Evolutionary conservation across 2,797 vertebrate genomes (phyloP).

Genomic region (Darevskia nairensis): DNA sequence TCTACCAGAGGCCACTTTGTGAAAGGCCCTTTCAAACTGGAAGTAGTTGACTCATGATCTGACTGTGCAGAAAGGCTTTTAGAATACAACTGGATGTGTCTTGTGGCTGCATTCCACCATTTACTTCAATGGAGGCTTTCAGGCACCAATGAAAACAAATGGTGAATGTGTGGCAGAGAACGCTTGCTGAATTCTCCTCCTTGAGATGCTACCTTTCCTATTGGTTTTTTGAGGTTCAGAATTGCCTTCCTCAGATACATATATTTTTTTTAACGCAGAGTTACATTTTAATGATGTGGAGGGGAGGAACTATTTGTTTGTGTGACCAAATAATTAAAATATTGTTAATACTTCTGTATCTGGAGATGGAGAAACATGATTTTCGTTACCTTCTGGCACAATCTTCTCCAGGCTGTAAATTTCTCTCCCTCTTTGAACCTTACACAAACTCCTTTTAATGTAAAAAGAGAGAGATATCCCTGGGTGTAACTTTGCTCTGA

Average conservation of each 20-base stretch:
- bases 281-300: constrained; percentile 15
- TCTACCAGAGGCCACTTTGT: not conserved
- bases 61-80: not conserved
- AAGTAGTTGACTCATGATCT: not conserved
- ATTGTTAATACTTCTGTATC: constrained; percentile 10
- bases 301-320: constrained; percentile 17
- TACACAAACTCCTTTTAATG: constrained; percentile 41
- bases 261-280: constrained; percentile 1
- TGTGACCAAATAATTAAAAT: constrained; percentile 35
- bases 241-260: not conserved
- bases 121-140: not conserved
- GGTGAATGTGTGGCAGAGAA: not conserved
- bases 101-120: not conserved
- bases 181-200: not conserved
- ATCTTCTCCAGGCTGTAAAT: constrained; percentile 19
- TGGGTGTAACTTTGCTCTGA: constrained; percentile 32
- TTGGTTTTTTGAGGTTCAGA: constrained; percentile 53
- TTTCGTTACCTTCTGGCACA: constrained; percentile 26
- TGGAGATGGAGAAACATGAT: not conserved
- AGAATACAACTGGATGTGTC: not conserved
- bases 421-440: constrained; percentile 46
- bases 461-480: constrained; percentile 17
- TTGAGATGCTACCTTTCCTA: constrained; percentile 31
- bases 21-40: not conserved
- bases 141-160: not conserved